Evolutionary conservation across 2,797 vertebrate genomes (phyloP).

Genomic region (Tauraco hartlaubi): DNA sequence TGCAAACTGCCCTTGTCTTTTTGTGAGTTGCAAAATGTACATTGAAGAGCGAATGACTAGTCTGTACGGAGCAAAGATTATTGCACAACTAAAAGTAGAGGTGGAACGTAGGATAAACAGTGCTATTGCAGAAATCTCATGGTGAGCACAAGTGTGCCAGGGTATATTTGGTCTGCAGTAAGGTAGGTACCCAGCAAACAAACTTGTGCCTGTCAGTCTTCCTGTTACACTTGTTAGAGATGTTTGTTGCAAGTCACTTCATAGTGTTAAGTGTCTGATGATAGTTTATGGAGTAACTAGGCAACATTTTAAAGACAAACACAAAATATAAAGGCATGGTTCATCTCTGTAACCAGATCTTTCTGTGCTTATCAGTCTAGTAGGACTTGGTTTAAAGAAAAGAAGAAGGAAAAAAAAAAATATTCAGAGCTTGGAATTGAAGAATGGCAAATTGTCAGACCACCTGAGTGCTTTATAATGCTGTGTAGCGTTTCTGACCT

Average conservation of each 20-base stretch:
- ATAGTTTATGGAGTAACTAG: conserved; percentile 45
- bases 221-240: neutral
- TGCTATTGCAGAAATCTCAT: neutral
- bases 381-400: neutral
- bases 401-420: neutral
- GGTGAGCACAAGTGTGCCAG: neutral
- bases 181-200: neutral
- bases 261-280: conserved; percentile 22
- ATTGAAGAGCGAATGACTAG: neutral
- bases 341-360: conserved; percentile 39
- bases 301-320: conserved; percentile 55
- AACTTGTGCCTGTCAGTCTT: conserved; percentile 68
- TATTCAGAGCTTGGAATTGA: neutral
- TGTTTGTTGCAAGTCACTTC: neutral
- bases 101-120: neutral
- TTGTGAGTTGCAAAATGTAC: neutral
- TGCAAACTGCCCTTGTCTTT: neutral
- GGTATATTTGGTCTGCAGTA: neutral
- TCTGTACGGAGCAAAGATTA: neutral
- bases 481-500: accelerated
- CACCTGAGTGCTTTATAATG: neutral
- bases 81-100: neutral
- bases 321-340: neutral
- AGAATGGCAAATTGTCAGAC: neutral
- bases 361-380: neutral